These are phyloP conservation scores for Botia kubotai DNA, from an alignment of 2,797 vertebrate species.

Conservation along the genomic window DNA sequence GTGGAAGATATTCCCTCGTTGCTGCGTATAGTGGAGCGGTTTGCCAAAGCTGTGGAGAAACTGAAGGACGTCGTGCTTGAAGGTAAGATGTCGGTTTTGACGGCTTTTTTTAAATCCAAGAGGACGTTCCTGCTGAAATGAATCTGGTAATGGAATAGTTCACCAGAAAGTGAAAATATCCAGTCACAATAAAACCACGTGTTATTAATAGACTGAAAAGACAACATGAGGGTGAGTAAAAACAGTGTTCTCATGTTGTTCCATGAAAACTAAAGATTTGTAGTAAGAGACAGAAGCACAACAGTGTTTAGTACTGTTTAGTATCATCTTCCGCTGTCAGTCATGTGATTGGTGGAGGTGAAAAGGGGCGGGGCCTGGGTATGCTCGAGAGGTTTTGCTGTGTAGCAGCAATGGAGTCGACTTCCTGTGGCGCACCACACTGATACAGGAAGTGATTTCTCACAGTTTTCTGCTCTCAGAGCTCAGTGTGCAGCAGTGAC, in stretches of 20 bases:
- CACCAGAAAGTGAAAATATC: too few relatives aligned
- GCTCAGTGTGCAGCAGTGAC: neutral
- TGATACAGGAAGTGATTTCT: constrained; percentile 74
- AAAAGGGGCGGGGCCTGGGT: constrained; percentile 49
- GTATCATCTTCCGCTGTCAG: constrained; percentile 38
- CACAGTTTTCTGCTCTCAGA: constrained; percentile 35
- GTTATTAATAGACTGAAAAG: too few relatives aligned
- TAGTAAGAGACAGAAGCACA: neutral
- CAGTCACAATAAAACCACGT: too few relatives aligned
- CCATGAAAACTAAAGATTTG: too few relatives aligned
- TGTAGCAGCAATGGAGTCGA: constrained; percentile 52
- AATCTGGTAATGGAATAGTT: too few relatives aligned
- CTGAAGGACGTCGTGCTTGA: constrained; percentile 91
- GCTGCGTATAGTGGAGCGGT: constrained; percentile 86
- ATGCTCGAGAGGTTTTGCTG: constrained; percentile 57
- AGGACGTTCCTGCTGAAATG: too few relatives aligned
- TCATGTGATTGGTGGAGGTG: neutral
- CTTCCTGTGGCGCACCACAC: constrained; percentile 65
- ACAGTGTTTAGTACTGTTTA: neutral
- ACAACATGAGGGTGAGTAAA: too few relatives aligned
- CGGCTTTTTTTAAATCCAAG: too few relatives aligned
- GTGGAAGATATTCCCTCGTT: constrained; percentile 91
- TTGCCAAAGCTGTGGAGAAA: constrained; percentile 92
- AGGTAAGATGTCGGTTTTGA: constrained; percentile 74
- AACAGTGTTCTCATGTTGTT: too few relatives aligned